These are phyloP conservation scores for Heliconius sara DNA, from an alignment of 2,888 invertebrate species.

Conservation along the genomic window DNA sequence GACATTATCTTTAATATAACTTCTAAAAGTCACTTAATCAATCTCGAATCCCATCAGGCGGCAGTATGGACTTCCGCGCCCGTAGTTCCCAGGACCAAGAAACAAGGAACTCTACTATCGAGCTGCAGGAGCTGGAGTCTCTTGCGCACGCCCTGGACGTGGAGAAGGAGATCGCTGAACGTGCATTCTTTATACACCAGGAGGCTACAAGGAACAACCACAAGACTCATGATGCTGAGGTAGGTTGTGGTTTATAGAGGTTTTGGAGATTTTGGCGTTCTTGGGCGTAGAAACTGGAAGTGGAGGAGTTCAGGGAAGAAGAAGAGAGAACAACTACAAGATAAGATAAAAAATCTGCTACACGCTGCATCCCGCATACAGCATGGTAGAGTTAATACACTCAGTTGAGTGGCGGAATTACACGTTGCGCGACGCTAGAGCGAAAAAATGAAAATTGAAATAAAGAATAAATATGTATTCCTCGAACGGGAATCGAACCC, in stretches of 20 bases:
- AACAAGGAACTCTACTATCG: conserved; percentile 76
- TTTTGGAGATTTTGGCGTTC: background rate
- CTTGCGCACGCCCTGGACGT: conserved; percentile 90
- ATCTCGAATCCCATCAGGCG: conserved; percentile 57
- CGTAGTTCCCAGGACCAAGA: conserved; percentile 63
- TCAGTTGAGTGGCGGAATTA: no score
- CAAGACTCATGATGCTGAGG: conserved; percentile 87
- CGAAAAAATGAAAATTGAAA: no score
- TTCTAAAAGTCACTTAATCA: background rate
- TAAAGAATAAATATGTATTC: no score
- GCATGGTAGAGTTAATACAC: no score
- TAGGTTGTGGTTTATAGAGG: conserved; percentile 50
- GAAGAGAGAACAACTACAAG: no score
- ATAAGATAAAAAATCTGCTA: no score
- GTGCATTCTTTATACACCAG: conserved; percentile 87
- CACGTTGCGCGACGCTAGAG: no score
- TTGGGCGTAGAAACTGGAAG: no score
- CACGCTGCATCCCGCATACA: no score
- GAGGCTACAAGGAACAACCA: conserved; percentile 83
- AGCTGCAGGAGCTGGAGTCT: conserved; percentile 87
- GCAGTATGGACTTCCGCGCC: conserved; percentile 73
- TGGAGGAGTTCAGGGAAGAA: no score
- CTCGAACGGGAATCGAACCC: no score
- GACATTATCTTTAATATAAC: background rate
- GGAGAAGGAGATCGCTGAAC: conserved; percentile 88